Evolutionary conservation across 2,113 vertebrate species (phyloP).

Genomic region (Pristiophorus japonicus): DNA sequence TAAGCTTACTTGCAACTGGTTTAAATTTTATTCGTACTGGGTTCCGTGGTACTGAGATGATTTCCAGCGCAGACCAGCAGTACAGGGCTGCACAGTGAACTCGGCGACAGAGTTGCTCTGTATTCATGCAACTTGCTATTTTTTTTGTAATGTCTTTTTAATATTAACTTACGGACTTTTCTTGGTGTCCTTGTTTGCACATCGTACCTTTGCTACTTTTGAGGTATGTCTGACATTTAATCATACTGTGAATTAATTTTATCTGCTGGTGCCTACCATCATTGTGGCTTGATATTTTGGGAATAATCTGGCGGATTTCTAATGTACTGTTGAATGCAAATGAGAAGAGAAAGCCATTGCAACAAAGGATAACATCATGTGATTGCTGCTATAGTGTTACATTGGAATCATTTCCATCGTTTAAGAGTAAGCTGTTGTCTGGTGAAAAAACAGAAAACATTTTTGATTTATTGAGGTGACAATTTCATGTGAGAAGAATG

Average conservation of each 20-base stretch:
- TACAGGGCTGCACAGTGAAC: not conserved
- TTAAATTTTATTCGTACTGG: not conserved
- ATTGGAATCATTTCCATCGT: not conserved
- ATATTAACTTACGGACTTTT: not conserved
- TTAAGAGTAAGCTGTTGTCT: too few relatives aligned
- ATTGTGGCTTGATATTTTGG: not conserved
- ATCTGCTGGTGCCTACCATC: not conserved
- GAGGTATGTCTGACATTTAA: too few relatives aligned
- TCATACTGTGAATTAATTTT: not conserved
- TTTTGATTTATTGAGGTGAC: constrained; percentile 7
- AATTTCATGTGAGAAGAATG: not conserved
- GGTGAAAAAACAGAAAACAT: not conserved
- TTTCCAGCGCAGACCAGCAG: not conserved
- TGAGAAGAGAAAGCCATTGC: not conserved
- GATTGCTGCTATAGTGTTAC: too few relatives aligned
- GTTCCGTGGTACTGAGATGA: not conserved
- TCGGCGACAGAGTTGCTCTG: too few relatives aligned
- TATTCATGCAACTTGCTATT: not conserved
- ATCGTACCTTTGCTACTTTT: not conserved
- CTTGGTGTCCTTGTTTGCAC: not conserved
- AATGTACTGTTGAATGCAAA: not conserved
- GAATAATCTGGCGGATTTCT: not conserved
- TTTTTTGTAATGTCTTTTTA: not conserved
- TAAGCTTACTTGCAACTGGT: not conserved
- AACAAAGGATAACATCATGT: not conserved